Evolutionary conservation across 2,113 vertebrate genomes (phyloP), one percentile per base, ranked within the genome.

Genomic region (Myotis lucifugus): DNA sequence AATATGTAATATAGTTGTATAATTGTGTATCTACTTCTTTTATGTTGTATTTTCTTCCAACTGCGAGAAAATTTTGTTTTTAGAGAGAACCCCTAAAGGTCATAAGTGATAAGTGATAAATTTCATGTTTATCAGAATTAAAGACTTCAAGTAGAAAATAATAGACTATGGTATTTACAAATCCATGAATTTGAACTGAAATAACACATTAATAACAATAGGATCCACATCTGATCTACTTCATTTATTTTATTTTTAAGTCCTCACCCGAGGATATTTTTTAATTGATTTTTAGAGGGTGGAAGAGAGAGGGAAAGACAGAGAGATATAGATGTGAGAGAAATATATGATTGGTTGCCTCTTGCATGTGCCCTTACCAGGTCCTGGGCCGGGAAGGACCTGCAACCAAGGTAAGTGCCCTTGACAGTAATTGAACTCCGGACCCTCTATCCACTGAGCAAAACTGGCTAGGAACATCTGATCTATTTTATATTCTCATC

Each of bases 121-220:
- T 70, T 90, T 76, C 4, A 6, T 61, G 73, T 32, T 66, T 52
- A 40, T 91, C 6, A 67, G 78, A 91, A 8, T 67, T 10, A 81
- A 74, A 40, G 25, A 59, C 40, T 61, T 32, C 11, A 88, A 78
- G 61, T 59, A 42, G 6, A 89, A 48, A 73, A n/a, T 79, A 15
- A 32, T 18, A 74, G 37, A 10, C 48, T 32, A 67, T 42, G 32
- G 3, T 73, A 37, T n/a, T 92, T 85, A 23, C 19, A 85, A 90
- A 81, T 88, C 88, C 13, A 88, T 91, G 74, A 85, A 85, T 93
- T 78, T 73, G 46, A 83, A 54, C 5, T 56, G 46, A 72, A 88
- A 74, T 64, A 95, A 48, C 12, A 67, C 18, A 76, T 61, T 37
- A 83, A 27, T 61, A 90, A 82, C 66, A 79, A 56, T 13, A 90